phyloP scores from a whole-genome alignment of 2,888 invertebrate species.

The Coenonympha glycerion region DNA sequence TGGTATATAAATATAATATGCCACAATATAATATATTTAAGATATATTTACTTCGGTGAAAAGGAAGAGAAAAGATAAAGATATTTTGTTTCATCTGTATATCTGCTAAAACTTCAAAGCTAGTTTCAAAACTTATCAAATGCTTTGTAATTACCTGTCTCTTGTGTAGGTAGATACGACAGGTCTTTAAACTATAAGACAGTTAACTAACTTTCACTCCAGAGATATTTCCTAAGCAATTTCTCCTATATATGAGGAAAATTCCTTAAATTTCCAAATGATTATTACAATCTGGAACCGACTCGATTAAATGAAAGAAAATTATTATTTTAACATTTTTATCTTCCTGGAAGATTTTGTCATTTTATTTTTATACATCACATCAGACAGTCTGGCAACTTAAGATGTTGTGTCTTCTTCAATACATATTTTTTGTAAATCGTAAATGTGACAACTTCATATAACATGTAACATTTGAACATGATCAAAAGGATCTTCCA shows the following conservation, averaged over 20 bases:
- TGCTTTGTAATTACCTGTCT: not conserved
- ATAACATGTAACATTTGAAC: slow-evolving; percentile 9
- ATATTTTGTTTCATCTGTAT: too few species aligned
- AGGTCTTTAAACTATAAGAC: slow-evolving; percentile 4
- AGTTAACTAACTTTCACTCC: slow-evolving; percentile 3
- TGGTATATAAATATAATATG: too few species aligned
- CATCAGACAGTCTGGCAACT: slow-evolving; percentile 29
- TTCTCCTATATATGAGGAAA: not conserved
- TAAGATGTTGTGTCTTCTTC: slow-evolving; percentile 13
- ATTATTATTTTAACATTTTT: slow-evolving; percentile 18
- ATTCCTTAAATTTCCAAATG: not conserved
- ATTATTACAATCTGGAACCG: not conserved
- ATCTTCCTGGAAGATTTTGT: slow-evolving; percentile 31
- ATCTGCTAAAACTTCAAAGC: too few species aligned
- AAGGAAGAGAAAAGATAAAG: too few species aligned
- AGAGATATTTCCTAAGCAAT: not conserved
- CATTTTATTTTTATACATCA: slow-evolving; percentile 34
- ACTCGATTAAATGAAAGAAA: not conserved
- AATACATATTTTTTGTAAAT: slow-evolving; percentile 14
- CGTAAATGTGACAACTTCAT: slow-evolving; percentile 21
- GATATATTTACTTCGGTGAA: too few species aligned
- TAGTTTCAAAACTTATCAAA: too few species aligned
- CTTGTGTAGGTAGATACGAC: not conserved
- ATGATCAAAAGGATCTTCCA: slow-evolving; percentile 15
- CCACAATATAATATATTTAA: too few species aligned